phyloP scores from a whole-genome alignment of 1,140 invertebrate genomes.

The Polyergus mexicanus region DNA sequence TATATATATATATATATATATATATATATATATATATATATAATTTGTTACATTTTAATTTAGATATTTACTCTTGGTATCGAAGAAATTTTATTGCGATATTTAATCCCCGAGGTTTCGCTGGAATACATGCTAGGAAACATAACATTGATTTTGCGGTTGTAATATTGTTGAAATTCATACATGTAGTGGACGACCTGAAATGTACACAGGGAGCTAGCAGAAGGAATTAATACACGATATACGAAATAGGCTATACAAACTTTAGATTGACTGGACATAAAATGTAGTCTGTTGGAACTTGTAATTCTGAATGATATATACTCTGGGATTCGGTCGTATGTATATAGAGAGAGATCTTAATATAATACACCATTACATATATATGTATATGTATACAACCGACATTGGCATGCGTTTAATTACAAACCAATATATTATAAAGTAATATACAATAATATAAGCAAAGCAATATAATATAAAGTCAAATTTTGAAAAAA shows the following conservation, averaged over 20 bases:
- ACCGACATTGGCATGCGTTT: background rate
- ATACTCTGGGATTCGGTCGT: background rate
- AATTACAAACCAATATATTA: background rate
- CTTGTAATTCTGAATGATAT: constrained; percentile 25
- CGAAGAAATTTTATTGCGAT: constrained; percentile 15
- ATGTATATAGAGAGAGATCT: background rate
- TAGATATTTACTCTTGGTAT: background rate
- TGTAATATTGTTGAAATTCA: constrained; percentile 37
- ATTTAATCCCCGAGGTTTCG: background rate
- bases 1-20: too few relatives aligned
- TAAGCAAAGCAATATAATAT: background rate
- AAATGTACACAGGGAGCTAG: constrained; percentile 31
- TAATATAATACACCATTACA: too few relatives aligned
- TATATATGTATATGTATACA: background rate
- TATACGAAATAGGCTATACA: constrained; percentile 36
- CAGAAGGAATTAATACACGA: constrained; percentile 33
- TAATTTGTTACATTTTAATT: background rate
- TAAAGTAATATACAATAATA: too few relatives aligned
- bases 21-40: too few relatives aligned
- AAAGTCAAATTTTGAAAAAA: background rate
- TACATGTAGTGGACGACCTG: background rate
- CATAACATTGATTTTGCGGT: constrained; percentile 30
- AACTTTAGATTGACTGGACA: constrained; percentile 35
- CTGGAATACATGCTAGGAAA: background rate
- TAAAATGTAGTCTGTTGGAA: constrained; percentile 32